Evolutionary conservation across 2,888 invertebrate genomes (phyloP).

Genomic region (Aspidapion aeneum): DNA sequence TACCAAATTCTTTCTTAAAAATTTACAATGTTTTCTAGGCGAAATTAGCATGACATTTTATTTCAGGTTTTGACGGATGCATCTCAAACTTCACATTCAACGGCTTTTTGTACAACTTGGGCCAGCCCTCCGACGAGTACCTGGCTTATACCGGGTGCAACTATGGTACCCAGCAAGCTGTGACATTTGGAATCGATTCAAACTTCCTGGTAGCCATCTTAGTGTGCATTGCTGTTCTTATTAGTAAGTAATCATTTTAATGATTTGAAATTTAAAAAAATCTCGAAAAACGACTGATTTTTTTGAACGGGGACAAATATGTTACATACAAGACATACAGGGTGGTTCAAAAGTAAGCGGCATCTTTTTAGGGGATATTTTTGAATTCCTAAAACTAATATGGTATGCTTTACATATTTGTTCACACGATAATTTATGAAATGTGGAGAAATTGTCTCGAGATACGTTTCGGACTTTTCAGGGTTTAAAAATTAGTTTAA

Average conservation of each 20-base stretch:
- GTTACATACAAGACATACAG: too few relatives aligned
- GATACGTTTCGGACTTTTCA: too few relatives aligned
- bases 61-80: constrained; percentile 81
- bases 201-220: constrained; percentile 88
- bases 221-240: constrained; percentile 78
- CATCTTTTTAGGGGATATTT: too few relatives aligned
- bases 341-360: too few relatives aligned
- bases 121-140: constrained; percentile 66
- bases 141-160: constrained; percentile 72
- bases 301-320: background rate
- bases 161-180: constrained; percentile 67
- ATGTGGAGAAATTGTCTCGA: too few relatives aligned
- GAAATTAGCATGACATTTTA: constrained; percentile 64
- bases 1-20: too few relatives aligned
- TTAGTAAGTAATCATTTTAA: constrained; percentile 64
- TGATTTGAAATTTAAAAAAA: background rate
- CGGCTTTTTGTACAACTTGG: constrained; percentile 84
- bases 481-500: too few relatives aligned
- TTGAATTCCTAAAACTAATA: too few relatives aligned
- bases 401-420: too few relatives aligned
- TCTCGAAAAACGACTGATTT: background rate
- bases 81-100: constrained; percentile 88
- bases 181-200: constrained; percentile 79
- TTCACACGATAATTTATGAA: too few relatives aligned
- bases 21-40: too few relatives aligned